Evolutionary conservation across 2,797 vertebrate species (phyloP).

Genomic region (Acanthurus lineatus): DNA sequence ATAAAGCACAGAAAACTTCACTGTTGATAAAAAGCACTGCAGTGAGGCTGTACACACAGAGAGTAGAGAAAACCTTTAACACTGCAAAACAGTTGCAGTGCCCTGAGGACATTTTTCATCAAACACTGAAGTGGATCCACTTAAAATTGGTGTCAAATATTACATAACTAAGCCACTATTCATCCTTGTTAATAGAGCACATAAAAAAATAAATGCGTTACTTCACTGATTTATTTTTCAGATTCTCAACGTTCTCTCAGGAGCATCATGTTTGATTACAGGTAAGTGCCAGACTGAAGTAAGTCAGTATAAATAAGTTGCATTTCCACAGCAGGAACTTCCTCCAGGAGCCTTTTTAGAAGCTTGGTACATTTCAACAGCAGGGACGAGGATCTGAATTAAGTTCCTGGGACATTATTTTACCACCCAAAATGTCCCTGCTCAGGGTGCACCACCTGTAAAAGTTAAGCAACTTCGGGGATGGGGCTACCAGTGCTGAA

Average conservation of each 20-base stretch:
- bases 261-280: constrained; percentile 39
- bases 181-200: constrained; percentile 15
- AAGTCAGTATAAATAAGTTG: constrained; percentile 27
- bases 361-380: not conserved
- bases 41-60: constrained; percentile 25
- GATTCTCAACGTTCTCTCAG: constrained; percentile 32
- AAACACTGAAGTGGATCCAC: constrained; percentile 33
- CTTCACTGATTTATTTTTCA: constrained; percentile 36
- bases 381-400: not conserved
- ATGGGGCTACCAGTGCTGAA: not conserved
- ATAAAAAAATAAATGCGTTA: constrained; percentile 33
- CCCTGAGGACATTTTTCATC: constrained; percentile 34
- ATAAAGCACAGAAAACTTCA: constrained; percentile 5
- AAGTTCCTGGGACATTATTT: not conserved
- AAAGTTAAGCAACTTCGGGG: not conserved
- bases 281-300: constrained; percentile 19
- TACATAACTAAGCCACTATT: constrained; percentile 26
- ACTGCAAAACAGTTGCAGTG: constrained; percentile 14
- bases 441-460: not conserved
- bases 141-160: constrained; percentile 44
- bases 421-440: not conserved
- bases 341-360: not conserved
- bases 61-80: constrained; percentile 29
- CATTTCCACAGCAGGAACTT: not conserved
- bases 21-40: constrained; percentile 23